Evolutionary conservation across 2,113 vertebrate genomes (phyloP), one percentile per base, ranked within the genome.

Genomic region (Donacobius atricapilla): DNA sequence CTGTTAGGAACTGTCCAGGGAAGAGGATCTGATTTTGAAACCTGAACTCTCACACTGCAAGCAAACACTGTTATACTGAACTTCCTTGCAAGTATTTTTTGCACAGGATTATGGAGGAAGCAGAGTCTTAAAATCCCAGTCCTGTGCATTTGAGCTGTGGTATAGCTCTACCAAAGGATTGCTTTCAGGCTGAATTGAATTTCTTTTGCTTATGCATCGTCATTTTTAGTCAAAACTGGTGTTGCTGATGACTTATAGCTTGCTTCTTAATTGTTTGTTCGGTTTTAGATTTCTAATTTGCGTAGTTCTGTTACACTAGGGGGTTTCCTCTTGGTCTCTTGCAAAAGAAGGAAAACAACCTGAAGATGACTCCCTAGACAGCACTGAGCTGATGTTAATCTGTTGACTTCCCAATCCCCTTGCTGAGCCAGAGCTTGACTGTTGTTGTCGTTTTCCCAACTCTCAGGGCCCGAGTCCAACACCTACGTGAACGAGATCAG

Each of bases 401-500:
- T 2, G 2, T 4, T 35, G 53, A 40, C 40, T 47, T 57, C 58
- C 25, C 53, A 3, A 1, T 13, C 10, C 19, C 2, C 37, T 33
- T n/a, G 48, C 42, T 17, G 65, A 82, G 57, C 79, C 80, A 61
- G 24, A 44, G 75, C 64, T 37, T 94, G 79, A 94, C 7, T 35
- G 1, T 16, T 6, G 6, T 8, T 20, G 30, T 51, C 65, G 1
- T 71, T 53, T 69, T 54, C 79, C 33, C 54, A 44, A 11, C 61
- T 79, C 6, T 25, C 94, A 99, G 99, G 98, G 54, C 98, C 98
- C 0, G 98, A 99, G 3, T 93, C 97, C 7, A 98, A 87, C 91
- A 89, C 97, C 10, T 98, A 97, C 33, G 98, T 97, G 95, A 97
- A 86, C 1, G 99, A 99, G 96, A 98, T 99, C 61, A 98, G 98